Base-by-base conservation (phyloP, 2,888 invertebrate species). In the Cyaniris semiargus region DNA sequence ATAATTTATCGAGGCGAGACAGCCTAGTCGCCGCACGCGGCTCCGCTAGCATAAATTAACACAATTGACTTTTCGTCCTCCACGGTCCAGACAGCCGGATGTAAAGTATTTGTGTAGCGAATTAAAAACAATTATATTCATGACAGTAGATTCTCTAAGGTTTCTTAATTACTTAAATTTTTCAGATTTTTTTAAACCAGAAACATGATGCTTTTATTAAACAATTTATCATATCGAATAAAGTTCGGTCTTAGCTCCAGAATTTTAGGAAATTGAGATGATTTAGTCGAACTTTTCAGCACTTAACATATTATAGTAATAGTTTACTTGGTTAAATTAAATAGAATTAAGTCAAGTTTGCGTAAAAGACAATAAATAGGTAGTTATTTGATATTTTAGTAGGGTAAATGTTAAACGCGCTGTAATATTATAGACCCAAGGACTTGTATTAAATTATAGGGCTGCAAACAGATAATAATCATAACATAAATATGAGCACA, bases 11-110 rank as follows among this genome's bases (percentile, higher is more conserved):
- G 44, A 44, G 74, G 48, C 48, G 74, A 66, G 66, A 66, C 27
- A 31, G 66, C 66, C 66, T 31, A 31, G 72, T 15, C 72, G 44
- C 72, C 44, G 44, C 72, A 72, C 44, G 23, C 71, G 13, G 38
- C 44, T 5, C 10, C 21, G 10, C 21, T 72, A 6, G 72, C 72
- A 72, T 72, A 44, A 72, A 23, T 72, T 72, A 72, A 72, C 10
- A 72, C 23, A 72, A 72, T 72, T 72, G 72, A 44, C 72, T 72
- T 72, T 72, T 72, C 72, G 72, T 44, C 72, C 44, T 44, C 8
- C 72, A 38, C 44, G 21, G 44, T 72, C 44, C 15, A 66, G 66
- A 66, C 66, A 27, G 31, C 15, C 66, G 27, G 66, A 66, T 58
- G 21, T 58, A 58, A n/a, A 21, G 21, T 58, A 58, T 31, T 23